phyloP scores from a whole-genome alignment of 2,113 vertebrate genomes.

The Tinamus guttatus region DNA sequence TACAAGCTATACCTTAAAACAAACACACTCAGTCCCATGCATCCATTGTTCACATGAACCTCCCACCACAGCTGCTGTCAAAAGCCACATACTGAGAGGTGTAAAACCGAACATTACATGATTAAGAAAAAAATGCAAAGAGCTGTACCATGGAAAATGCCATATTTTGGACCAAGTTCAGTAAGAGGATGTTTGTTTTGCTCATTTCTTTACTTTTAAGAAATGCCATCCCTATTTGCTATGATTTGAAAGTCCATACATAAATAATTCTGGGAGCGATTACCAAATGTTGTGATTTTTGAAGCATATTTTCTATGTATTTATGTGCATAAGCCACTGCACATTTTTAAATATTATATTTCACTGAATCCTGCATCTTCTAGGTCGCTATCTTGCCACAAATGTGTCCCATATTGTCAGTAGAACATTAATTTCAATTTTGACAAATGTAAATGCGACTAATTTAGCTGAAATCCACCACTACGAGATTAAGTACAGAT shows the following conservation, averaged over 20 bases:
- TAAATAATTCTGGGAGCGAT: not conserved
- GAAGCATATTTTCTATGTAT: not conserved
- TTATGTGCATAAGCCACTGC: not conserved
- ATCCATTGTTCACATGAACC: not conserved
- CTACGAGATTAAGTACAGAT: not conserved
- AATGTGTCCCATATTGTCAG: rapidly evolving
- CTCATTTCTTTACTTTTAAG: slow-evolving; percentile 4
- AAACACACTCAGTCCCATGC: not conserved
- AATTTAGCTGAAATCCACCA: not conserved
- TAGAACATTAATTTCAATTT: not conserved
- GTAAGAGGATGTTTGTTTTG: not conserved
- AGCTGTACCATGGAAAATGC: not conserved
- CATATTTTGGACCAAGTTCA: not conserved
- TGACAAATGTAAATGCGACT: not conserved
- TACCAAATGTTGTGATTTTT: not conserved
- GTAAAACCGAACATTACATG: not conserved
- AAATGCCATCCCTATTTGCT: not conserved
- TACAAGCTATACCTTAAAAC: not conserved
- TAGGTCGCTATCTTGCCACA: not conserved
- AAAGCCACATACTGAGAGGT: not conserved
- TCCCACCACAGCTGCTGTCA: not conserved
- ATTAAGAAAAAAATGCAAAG: not conserved
- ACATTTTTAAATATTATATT: not conserved
- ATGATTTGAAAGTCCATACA: not conserved
- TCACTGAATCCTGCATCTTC: not conserved